Base-by-base conservation (phyloP, 1,140 invertebrate species). In the Euschistus heros region DNA sequence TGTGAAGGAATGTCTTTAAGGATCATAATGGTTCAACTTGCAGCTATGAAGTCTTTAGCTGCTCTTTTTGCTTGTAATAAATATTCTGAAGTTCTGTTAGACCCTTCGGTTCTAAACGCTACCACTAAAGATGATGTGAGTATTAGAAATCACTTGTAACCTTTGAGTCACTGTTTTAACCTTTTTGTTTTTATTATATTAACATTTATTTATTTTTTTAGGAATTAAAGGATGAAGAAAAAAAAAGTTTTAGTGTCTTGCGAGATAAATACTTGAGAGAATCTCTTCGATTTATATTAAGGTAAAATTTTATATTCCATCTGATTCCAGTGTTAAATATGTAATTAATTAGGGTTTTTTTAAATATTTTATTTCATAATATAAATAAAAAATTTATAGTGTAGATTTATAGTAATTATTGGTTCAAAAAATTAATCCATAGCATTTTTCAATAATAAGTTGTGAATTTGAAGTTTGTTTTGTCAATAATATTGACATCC, bases 71-170 rank as follows among this genome's bases (percentile, higher is more conserved):
- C 76, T 64, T 80, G 77, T 62, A 77, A 75, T 61, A 75, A 76
- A 62, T 83, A 77, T 74, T 76, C 75, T 3, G 83, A 85, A 70
- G 72, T 83, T 69, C 72, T 84, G 50, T 71, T 84, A 6, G 76
- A 83, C 17, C 79, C 79, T 2, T 63, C 65, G 18, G 50, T 59
- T n/a, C 50, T 63, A 15, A 60, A 24, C 27, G 2, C 2, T 0
- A n/a, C 69, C 2, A 52, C 33, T n/a, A 55, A 67, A 46, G 55
- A 68, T 20, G 66, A 69, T 59, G 63, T 65, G 22, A 62, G 60
- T 37, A 13, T 10, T 10, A 37, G 5, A 10, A 37, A 37, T 13
- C 1, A 37, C 13, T 37, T 37, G 7, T 37, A 37, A 37, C 3
- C n/a, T n/a, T 30, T 30, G 27, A 4, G 27, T 30, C 3, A 7